Percentiles rank a stretch among this genome's conserved stretches.
Conservation (phyloP, 2,888 invertebrate genomes). For the Exocentrus adspersus region DNA sequence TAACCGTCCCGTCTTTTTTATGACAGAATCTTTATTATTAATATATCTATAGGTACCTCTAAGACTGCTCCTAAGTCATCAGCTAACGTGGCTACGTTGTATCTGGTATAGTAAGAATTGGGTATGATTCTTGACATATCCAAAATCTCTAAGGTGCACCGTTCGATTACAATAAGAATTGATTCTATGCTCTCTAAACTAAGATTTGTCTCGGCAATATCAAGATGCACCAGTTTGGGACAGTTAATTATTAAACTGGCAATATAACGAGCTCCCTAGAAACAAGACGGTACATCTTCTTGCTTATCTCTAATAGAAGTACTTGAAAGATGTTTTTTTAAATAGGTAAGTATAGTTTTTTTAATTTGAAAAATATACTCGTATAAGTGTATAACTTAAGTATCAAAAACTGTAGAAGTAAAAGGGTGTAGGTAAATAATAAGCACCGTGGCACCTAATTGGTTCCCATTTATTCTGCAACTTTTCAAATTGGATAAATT, state of each 20-base stretch:
- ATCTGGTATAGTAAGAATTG: conserved; percentile 46
- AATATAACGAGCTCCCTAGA: conserved; percentile 66
- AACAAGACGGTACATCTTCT: too few relatives aligned
- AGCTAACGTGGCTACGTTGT: conserved; percentile 61
- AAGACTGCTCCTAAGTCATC: conserved; percentile 63
- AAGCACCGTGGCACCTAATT: conserved; percentile 66
- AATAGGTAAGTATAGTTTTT: too few relatives aligned
- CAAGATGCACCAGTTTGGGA: conserved; percentile 64
- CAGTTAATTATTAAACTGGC: conserved; percentile 65
- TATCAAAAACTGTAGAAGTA: too few relatives aligned
- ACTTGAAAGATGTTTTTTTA: too few relatives aligned
- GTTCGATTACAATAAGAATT: conserved; percentile 63
- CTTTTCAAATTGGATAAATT: conserved; percentile 64
- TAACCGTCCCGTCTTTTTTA: conserved; percentile 23
- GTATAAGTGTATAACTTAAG: not conserved
- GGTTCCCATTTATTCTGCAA: conserved; percentile 70
- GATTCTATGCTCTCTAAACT: conserved; percentile 68
- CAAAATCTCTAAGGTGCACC: conserved; percentile 59
- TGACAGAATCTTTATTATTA: not conserved
- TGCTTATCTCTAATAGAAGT: too few relatives aligned
- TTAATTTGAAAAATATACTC: conserved; percentile 11
- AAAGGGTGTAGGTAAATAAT: too few relatives aligned
- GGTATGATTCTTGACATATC: conserved; percentile 63
- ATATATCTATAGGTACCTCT: too few relatives aligned
- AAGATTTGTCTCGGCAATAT: conserved; percentile 70